A percentile compares a stretch with the other conserved stretches of the same genome.
Evolutionary conservation across 2,888 invertebrate species (phyloP).

Genomic region (Steinernema scapterisci): DNA sequence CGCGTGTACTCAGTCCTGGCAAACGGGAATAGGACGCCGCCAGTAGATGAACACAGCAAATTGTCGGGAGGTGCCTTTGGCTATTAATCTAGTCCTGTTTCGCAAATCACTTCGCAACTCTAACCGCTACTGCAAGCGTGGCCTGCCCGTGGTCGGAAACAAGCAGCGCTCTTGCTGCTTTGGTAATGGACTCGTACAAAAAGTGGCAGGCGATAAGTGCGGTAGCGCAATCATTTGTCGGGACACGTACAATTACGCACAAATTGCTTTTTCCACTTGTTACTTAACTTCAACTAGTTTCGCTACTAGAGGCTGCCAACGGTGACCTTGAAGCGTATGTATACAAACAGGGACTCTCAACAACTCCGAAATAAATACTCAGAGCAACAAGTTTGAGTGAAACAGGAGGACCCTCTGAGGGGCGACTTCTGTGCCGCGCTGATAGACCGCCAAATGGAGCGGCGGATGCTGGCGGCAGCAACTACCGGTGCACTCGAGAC

Average conservation of each 20-base stretch:
- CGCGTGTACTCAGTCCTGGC: conserved; percentile 7
- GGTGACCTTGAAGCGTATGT: conserved; percentile 24
- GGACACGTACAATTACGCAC: conserved; percentile 30
- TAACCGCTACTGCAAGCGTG: background rate
- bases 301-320: background rate
- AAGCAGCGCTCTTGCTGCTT: background rate
- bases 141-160: background rate
- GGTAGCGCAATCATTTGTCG: conserved; percentile 29
- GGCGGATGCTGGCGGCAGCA: background rate
- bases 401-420: background rate
- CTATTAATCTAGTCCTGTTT: conserved; percentile 26
- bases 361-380: conserved; percentile 9
- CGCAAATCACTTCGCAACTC: conserved; percentile 29
- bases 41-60: conserved; percentile 12
- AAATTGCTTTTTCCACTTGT: conserved; percentile 26
- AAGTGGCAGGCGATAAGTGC: conserved; percentile 3
- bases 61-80: conserved; percentile 29
- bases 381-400: conserved; percentile 8
- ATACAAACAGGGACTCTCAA: conserved; percentile 23
- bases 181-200: conserved; percentile 29
- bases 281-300: conserved; percentile 31
- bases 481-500: background rate
- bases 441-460: too few relatives aligned
- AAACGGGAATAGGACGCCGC: conserved; percentile 7
- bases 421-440: background rate